These are phyloP conservation scores for Lasius platythorax DNA, from an alignment of 2,888 invertebrate species.

Conservation along the genomic window DNA sequence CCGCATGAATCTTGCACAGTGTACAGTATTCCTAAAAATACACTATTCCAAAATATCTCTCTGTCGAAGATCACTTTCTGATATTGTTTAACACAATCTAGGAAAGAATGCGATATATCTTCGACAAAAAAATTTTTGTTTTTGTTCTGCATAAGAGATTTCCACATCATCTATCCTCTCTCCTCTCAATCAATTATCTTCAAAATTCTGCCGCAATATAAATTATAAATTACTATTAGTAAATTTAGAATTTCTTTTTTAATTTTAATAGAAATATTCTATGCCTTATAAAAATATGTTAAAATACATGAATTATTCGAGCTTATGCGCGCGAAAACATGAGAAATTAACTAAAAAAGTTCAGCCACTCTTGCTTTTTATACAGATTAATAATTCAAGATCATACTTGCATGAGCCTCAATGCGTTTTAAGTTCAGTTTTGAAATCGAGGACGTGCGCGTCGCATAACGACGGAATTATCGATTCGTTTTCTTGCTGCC, in stretches of 20 bases:
- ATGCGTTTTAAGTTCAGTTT: conserved; percentile 33
- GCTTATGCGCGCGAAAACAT: background rate
- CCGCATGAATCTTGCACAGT: background rate
- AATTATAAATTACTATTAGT: conserved; percentile 18
- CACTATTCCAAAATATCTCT: background rate
- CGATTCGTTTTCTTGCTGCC: conserved; percentile 47
- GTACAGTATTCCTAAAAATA: background rate
- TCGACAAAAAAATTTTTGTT: background rate
- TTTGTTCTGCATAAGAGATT: background rate
- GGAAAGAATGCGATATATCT: background rate
- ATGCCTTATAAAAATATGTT: background rate
- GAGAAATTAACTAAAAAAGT: conserved; percentile 18
- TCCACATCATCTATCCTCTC: background rate
- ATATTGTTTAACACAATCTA: background rate
- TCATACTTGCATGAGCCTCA: background rate
- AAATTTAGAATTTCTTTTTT: background rate
- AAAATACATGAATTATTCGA: background rate
- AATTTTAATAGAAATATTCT: background rate
- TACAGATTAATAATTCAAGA: conserved; percentile 4
- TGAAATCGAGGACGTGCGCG: conserved; percentile 40
- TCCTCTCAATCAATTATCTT: background rate
- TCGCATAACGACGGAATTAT: conserved; percentile 46
- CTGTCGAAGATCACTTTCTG: background rate
- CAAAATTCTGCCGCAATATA: background rate
- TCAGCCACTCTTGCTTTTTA: background rate